These are phyloP conservation scores for Anoplius nigerrimus DNA, from an alignment of 2,888 invertebrate genomes.

Conservation along the genomic window DNA sequence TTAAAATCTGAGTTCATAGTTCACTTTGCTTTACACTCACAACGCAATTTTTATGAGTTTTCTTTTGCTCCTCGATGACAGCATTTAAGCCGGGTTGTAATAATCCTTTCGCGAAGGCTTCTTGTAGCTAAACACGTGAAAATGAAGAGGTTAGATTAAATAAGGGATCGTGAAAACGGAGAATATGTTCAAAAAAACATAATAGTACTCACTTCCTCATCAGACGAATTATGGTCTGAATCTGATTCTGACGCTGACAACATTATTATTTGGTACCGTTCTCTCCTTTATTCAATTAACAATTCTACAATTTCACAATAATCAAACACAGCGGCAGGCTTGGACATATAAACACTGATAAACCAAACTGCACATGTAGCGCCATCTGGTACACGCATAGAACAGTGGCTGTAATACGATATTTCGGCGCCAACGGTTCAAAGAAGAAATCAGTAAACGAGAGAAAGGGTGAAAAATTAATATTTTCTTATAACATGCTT, in stretches of 20 bases:
- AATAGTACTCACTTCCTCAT: conserved; percentile 77
- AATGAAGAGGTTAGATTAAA: conserved; percentile 52
- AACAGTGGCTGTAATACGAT: not conserved
- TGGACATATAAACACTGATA: not conserved
- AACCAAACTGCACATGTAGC: not conserved
- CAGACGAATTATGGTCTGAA: conserved; percentile 77
- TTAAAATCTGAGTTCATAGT: conserved; percentile 4
- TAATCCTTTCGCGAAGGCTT: conserved; percentile 90
- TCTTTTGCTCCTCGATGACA: conserved; percentile 78
- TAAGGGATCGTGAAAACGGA: too few relatives aligned
- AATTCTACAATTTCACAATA: conserved; percentile 6
- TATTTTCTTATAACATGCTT: too few relatives aligned
- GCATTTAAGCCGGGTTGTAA: conserved; percentile 91
- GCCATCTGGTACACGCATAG: not conserved
- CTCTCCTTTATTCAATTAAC: conserved; percentile 4
- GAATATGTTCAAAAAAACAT: not conserved
- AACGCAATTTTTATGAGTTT: conserved; percentile 83
- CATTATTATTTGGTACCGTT: not conserved
- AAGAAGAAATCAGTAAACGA: too few relatives aligned
- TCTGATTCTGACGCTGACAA: conserved; percentile 64
- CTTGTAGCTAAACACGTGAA: conserved; percentile 83
- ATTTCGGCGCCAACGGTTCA: too few relatives aligned
- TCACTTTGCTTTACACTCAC: conserved; percentile 76
- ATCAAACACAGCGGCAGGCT: not conserved
- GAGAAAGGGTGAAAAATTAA: too few relatives aligned